These are phyloP conservation scores for Myotis findleyi DNA, from an alignment of 2,797 vertebrate species.

Conservation along the genomic window DNA sequence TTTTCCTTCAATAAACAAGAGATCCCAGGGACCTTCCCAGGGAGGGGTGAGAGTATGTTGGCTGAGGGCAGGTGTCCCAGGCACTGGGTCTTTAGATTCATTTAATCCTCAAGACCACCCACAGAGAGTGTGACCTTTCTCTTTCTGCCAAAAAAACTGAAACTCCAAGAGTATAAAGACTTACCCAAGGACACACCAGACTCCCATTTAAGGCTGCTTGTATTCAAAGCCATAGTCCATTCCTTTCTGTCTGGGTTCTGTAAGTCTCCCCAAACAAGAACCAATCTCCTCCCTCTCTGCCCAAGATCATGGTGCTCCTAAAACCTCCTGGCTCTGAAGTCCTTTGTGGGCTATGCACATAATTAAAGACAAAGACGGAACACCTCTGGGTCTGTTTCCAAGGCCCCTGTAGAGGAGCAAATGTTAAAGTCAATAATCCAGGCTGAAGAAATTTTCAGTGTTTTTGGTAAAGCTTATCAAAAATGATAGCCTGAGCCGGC, in stretches of 20 bases:
- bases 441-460: not conserved
- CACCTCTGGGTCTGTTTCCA: not conserved
- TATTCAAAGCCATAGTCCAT: not conserved
- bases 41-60: not conserved
- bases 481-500: not conserved
- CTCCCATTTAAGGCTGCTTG: not conserved
- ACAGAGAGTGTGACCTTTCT: not conserved
- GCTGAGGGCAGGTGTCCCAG: not conserved
- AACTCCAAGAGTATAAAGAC: not conserved
- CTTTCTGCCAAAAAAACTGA: not conserved
- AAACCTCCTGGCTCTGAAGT: not conserved
- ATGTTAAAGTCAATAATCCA: not conserved
- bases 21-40: not conserved
- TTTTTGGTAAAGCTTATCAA: constrained; percentile 21
- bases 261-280: not conserved
- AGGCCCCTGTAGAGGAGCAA: not conserved
- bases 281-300: not conserved
- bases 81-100: not conserved
- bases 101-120: not conserved
- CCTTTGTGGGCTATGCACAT: not conserved
- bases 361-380: not conserved
- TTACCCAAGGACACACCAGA: not conserved
- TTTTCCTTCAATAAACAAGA: not conserved
- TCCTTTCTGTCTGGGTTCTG: not conserved
- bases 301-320: not conserved